These are phyloP conservation scores for Bembecia ichneumoniformis DNA, from an alignment of 2,888 invertebrate genomes.

Conservation along the genomic window DNA sequence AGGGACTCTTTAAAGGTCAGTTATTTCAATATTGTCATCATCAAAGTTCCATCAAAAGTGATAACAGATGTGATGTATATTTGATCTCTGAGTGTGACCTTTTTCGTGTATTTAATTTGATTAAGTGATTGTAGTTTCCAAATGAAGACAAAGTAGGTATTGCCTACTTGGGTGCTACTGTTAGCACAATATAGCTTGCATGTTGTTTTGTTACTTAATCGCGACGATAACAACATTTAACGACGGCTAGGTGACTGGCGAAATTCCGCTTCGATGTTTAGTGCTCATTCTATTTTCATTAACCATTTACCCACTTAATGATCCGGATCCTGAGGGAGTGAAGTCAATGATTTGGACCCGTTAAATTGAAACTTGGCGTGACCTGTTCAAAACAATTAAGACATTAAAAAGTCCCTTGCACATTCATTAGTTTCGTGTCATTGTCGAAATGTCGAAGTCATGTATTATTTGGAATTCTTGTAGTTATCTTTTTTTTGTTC, in stretches of 20 bases:
- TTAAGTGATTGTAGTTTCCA: no score
- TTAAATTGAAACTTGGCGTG: constrained; percentile 66
- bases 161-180: not conserved
- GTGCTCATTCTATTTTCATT: constrained; percentile 73
- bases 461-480: no score
- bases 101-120: no score
- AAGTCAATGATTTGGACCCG: constrained; percentile 60
- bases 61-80: no score
- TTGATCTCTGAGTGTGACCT: no score
- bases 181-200: not conserved
- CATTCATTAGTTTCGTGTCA: not conserved
- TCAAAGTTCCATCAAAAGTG: no score
- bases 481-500: no score
- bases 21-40: no score
- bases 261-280: constrained; percentile 71
- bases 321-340: constrained; percentile 66
- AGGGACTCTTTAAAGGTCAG: no score
- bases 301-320: constrained; percentile 72
- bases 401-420: not conserved
- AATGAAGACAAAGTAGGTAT: no score
- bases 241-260: constrained; percentile 72
- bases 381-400: constrained; percentile 25
- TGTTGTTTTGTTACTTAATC: constrained; percentile 69
- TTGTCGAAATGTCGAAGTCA: no score
- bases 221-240: constrained; percentile 71